Evolutionary conservation across 2,113 vertebrate genomes (phyloP), one percentile per base, ranked within the genome.

Genomic region (Gymnorhina tibicen): DNA sequence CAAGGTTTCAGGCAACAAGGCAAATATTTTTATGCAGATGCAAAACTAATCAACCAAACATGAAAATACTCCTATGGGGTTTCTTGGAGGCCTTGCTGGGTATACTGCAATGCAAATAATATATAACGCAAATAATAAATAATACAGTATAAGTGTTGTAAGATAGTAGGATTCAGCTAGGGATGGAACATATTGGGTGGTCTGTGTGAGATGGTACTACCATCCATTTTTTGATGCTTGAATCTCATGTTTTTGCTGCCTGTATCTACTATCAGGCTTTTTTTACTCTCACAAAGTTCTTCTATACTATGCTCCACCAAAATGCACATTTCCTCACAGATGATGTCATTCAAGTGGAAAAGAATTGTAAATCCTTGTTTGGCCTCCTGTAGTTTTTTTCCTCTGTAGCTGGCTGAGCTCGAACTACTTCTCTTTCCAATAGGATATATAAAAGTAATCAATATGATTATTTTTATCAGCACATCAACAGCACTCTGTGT

Each of bases 11-110:
- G 86, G 85, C 83, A 88, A 64, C 60, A 37, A 88, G 88, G 91
- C 79, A 93, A 93, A 79, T 96, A 89, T 94, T 95, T 96, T 96
- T 81, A 93, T 87, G 83, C 95, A 93, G 80, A 94, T 94, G 76
- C 83, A 95, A 96, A 96, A 94, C 88, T 87, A 87, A 93, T 97
- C 91, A 96, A 69, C 81, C 91, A 79, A 91, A 96, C 46, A 72
- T 44, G 73, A 89, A 95, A 95, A 91, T 85, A 60, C 28, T 94
- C 79, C 76, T 84, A 0, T 28, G 46, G 73, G 86, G 41, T 84
- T 96, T 96, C 60, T 80, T 85, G 58, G 66, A 85, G 91, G 93
- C 92, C 79, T 94, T 92, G 30, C 56, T 94, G 80, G 74, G 81
- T 81, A 79, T 79, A 49, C 77, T 66, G 85, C 52, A 52, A 60